Percentiles rank a stretch among this genome's conserved stretches.
These are phyloP conservation scores for Crypturellus undulatus DNA, from an alignment of 2,113 vertebrate genomes.

Conservation along the genomic window DNA sequence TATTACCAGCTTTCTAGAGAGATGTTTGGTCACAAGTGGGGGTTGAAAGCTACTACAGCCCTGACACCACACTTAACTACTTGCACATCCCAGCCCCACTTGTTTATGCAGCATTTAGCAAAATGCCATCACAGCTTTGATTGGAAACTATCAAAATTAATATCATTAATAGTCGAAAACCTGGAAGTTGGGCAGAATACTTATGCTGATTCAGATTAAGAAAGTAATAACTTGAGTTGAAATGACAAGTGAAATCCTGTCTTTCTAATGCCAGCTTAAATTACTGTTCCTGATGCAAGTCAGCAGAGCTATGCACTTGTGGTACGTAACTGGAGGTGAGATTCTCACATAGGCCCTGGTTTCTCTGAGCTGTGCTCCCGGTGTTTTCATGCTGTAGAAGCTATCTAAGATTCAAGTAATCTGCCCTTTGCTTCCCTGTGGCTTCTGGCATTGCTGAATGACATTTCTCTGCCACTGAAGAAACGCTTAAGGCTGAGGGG, in stretches of 20 bases:
- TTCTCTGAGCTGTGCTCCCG: neutral
- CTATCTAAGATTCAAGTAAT: neutral
- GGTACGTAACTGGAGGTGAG: neutral
- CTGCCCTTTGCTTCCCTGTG: neutral
- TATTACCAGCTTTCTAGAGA: neutral
- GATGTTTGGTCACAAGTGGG: neutral
- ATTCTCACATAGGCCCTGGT: fast-evolving
- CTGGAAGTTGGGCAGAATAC: neutral
- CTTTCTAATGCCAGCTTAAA: neutral
- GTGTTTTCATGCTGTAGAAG: neutral
- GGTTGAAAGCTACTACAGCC: neutral
- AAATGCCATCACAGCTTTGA: neutral
- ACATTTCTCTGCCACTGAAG: neutral
- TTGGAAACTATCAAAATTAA: neutral
- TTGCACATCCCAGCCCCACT: neutral
- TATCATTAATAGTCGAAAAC: neutral
- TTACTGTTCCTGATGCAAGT: neutral
- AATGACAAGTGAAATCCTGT: neutral
- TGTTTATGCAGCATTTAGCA: fast-evolving
- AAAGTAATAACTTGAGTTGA: neutral
- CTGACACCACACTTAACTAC: neutral
- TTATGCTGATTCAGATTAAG: neutral
- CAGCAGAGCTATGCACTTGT: neutral
- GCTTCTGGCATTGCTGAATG: neutral
- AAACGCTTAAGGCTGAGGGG: fast-evolving